These are phyloP conservation scores for Bos javanicus DNA, from an alignment of 2,113 vertebrate genomes.

Conservation along the genomic window DNA sequence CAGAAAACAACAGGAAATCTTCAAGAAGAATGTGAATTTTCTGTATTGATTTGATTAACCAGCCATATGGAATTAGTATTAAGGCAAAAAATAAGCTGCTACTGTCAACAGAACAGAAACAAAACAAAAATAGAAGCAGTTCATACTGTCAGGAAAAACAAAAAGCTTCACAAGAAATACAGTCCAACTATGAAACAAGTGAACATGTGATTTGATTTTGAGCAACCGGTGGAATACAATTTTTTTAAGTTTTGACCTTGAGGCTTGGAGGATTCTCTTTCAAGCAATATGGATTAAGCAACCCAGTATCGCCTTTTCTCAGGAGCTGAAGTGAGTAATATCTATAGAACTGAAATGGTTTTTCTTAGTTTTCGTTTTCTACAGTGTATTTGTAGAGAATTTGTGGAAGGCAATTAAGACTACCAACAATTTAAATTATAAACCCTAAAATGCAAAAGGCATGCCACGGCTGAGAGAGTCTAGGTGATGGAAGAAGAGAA, in stretches of 20 bases:
- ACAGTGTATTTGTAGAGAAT: not conserved
- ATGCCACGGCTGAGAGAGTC: not conserved
- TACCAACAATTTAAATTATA: not conserved
- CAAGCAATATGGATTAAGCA: not conserved
- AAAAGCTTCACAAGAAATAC: not conserved
- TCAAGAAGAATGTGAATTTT: conserved; percentile 3
- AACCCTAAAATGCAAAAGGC: not conserved
- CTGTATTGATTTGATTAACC: conserved; percentile 28
- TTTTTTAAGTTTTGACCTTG: not conserved
- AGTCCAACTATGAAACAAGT: not conserved
- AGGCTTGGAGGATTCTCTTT: not conserved
- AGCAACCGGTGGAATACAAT: not conserved
- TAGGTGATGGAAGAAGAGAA: not conserved
- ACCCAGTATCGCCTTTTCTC: not conserved
- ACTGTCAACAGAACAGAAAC: not conserved
- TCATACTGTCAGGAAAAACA: conserved; percentile 1
- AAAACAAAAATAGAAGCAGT: not conserved
- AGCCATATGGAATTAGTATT: not conserved
- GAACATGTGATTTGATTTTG: conserved; percentile 11
- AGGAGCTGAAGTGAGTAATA: not conserved
- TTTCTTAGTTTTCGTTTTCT: conserved; percentile 7
- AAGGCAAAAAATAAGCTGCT: conserved; percentile 2
- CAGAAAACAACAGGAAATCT: not conserved
- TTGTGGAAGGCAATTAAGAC: not conserved
- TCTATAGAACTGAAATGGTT: not conserved